Percentiles rank a stretch among this genome's conserved stretches.
Conservation (phyloP, 2,888 invertebrate species). For the Epinotia brunnichana region DNA sequence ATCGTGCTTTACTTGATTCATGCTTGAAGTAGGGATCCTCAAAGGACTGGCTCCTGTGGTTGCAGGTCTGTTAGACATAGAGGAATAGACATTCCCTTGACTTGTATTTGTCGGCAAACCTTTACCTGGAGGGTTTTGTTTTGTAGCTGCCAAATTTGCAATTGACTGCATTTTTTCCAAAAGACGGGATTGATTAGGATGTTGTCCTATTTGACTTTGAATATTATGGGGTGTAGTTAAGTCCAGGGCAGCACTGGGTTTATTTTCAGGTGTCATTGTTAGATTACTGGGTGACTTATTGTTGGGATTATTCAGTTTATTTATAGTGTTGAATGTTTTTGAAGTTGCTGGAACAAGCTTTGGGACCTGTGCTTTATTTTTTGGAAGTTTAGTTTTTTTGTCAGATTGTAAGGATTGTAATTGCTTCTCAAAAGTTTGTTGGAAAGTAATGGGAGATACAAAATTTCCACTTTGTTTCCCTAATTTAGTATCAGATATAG, state of each 20-base stretch:
- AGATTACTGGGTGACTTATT: slow-evolving; percentile 58
- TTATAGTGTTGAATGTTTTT: slow-evolving; percentile 70
- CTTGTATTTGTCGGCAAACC: slow-evolving; percentile 60
- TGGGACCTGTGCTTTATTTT: slow-evolving; percentile 78
- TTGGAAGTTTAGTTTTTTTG: slow-evolving; percentile 74
- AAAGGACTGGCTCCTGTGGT: slow-evolving; percentile 60
- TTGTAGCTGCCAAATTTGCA: slow-evolving; percentile 79
- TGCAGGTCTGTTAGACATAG: slow-evolving; percentile 63
- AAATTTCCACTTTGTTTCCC: slow-evolving; percentile 71
- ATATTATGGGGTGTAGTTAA: slow-evolving; percentile 77
- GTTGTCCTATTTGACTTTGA: slow-evolving; percentile 71
- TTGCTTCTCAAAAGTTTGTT: slow-evolving; percentile 81
- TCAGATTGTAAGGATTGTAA: slow-evolving; percentile 73
- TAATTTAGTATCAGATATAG: slow-evolving; percentile 78
- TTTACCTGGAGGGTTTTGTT: slow-evolving; percentile 74
- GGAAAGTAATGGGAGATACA: slow-evolving; percentile 77
- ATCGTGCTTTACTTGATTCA: slow-evolving; percentile 69
- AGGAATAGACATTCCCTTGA: slow-evolving; percentile 66
- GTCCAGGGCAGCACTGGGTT: slow-evolving; percentile 75
- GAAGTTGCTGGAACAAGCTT: slow-evolving; percentile 76
- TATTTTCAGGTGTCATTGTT: slow-evolving; percentile 58
- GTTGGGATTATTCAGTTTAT: slow-evolving; percentile 63
- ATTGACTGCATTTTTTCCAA: slow-evolving; percentile 82
- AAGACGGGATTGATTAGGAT: slow-evolving; percentile 69
- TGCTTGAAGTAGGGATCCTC: slow-evolving; percentile 67